Evolutionary conservation across 2,888 invertebrate species (phyloP), one percentile per base, ranked within the genome.

Genomic region (Poecilobothrus nobilitatus): DNA sequence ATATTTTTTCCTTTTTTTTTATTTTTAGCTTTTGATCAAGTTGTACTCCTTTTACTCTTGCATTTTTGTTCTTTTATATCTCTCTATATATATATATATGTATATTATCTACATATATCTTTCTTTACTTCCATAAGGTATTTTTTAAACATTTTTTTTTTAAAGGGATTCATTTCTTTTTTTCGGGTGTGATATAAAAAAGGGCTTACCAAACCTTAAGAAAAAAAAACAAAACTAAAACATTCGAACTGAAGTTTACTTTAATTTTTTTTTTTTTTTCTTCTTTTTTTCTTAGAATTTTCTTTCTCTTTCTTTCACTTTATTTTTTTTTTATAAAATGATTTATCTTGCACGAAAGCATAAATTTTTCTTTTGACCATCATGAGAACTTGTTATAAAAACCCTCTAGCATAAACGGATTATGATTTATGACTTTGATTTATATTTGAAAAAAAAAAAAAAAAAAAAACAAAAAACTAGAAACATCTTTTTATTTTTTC

Each of bases 321-420:
- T 8, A 15, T 53, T 53, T 6, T 53, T 9, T 53, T 53, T 18
- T 53, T 53, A 15, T 37, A 53, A 53, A 53, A 6, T 53, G 53
- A 53, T 53, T 53, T 53, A 53, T 53, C n/a, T 53, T 53, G 53
- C 53, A 53, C 53, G 53, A 53, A 53, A 53, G 53, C 53, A 53
- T 53, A 53, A 53, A 53, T 53, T 53, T 53, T 53, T 27, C 27
- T 27, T 27, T 15, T 53, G 53, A 53, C 53, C 53, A 53, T 53
- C 53, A 53, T 53, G 53, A 53, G 53, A 53, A 53, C 53, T 53
- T 53, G 53, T 53, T 53, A 53, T 53, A 53, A 53, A 53, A 53
- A 53, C 53, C 53, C 53, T 53, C 53, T 53, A 53, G 53, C 18
- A 27, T 53, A 53, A 53, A 53, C 6, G 53, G 53, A 53, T 53